Evolutionary conservation across 92 coral and sea anemone genomes (phyloP).

Genomic region (Epizoanthus illoricatus): DNA sequence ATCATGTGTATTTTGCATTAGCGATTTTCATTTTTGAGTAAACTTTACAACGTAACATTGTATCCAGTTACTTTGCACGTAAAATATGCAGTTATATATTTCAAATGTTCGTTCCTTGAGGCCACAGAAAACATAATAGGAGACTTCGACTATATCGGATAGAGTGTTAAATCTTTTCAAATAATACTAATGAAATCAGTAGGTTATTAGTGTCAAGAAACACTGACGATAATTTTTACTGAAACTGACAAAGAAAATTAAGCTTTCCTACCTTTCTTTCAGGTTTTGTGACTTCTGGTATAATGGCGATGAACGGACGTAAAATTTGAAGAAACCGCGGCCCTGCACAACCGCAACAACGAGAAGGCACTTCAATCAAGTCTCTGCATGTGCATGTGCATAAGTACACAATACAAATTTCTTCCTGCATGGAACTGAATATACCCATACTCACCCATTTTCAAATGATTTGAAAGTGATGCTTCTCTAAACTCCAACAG

Average conservation of each 20-base stretch:
- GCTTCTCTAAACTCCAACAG: not conserved
- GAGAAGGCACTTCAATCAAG: not conserved
- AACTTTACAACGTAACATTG: constrained; percentile 55
- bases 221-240: no score
- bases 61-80: not conserved
- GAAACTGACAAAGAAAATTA: no score
- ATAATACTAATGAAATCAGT: not conserved
- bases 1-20: constrained; percentile 22
- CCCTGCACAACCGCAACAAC: constrained; percentile 59
- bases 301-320: constrained; percentile 94
- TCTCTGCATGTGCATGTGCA: no score
- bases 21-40: not conserved
- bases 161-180: not conserved
- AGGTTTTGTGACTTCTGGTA: constrained; percentile 94
- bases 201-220: no score
- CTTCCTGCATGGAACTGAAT: no score
- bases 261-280: constrained; percentile 87
- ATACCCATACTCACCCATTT: not conserved
- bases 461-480: not conserved
- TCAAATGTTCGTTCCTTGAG: no score
- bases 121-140: no score
- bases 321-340: constrained; percentile 79
- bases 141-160: not conserved
- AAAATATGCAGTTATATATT: not conserved
- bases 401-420: not conserved